Evolutionary conservation across 2,797 vertebrate genomes (phyloP), one percentile per base, ranked within the genome.

Genomic region (Notamacropus eugenii): DNA sequence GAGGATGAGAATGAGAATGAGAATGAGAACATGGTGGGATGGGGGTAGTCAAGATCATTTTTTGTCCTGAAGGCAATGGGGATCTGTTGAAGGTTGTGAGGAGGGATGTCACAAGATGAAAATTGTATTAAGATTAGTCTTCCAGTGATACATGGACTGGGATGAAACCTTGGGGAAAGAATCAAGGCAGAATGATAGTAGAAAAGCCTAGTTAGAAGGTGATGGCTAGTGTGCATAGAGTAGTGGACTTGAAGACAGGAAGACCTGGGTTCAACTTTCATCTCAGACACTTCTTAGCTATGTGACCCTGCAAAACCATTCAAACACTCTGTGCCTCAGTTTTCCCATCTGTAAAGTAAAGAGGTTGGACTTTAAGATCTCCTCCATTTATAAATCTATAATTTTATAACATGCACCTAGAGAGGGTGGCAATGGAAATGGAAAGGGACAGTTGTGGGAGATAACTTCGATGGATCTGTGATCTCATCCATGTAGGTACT

Each of bases 61-160:
- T 74, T 93, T 34, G 31, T 90, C 93, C 54, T 57, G 52, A 94
- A 28, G 46, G 59, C 82, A 54, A 96, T 28, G 10, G 56, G 40
- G 67, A 27, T 11, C 24, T 54, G 11, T 10, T 1, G 19, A 93
- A 55, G 31, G 12, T 58, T 93, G 90, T 56, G 28, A 95, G 46
- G 46, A 55, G 28, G 29, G 28, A 40, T 92, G 40, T 40, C 11
- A 55, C 91, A 16, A 54, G 91, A 50, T 27, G 74, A 27, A 87
- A 46, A 50, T 40, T 82, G 74, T 46, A 22, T 50, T 87, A 46
- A 87, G 74, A 87, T 50, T 27, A 46, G 74, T 87, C 9, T 46
- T 3, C 40, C 40, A 50, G 40, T 50, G 74, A 50, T 27, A 27
- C 46, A 11, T 87, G 74, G 22, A 87, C 40, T 50, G 22, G 74